Evolutionary conservation across 2,797 vertebrate genomes (phyloP), one percentile per base, ranked within the genome.

Genomic region (Gymnoscopelus braueri): DNA sequence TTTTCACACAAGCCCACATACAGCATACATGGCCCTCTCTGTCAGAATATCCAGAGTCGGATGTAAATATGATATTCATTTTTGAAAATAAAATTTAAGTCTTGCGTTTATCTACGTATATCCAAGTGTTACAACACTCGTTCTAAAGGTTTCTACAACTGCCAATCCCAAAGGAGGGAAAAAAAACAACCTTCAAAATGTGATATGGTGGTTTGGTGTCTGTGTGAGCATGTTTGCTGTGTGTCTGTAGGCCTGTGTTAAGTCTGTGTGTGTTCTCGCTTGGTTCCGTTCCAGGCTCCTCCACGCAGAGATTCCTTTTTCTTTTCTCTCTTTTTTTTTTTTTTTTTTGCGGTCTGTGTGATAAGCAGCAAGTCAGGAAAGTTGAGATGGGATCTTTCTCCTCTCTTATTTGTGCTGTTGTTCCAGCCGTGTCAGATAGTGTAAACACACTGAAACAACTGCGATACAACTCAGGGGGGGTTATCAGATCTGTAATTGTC

Each of bases 401-500:
- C 71, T 70, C 81, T 86, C 82, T 82, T 87, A 79, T 89, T 85
- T 82, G 84, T 75, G 84, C 85, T 79, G 89, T 91, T 91, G 89
- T 91, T 90, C 87, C 81, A 85, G 76, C 78, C 83, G 63, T 86
- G 89, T 92, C 89, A 88, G 89, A 87, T 87, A 79, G 85, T 82
- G 83, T 89, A 87, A 90, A 88, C 86, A 90, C 84, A 80, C 70
- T 57, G 77, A 81, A 74, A 80, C 84, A 79, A 77, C 81, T 82
- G 81, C 1, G 80, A 85, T 83, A 86, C 84, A 84, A 90, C 81
- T 77, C 75, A 13, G 80, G 80, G 35, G 9, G 39, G 83, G 85
- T 90, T 91, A 94, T 93, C 93, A 90, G 87, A 92, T 91, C 88
- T 77, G 84, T 91, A 90, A 91, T 92, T 92, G 87, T 90, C 82